Percentiles rank a stretch among this genome's conserved stretches.
Evolutionary conservation across 2,888 invertebrate genomes (phyloP).

Genomic region (Clistopyga incitator): DNA sequence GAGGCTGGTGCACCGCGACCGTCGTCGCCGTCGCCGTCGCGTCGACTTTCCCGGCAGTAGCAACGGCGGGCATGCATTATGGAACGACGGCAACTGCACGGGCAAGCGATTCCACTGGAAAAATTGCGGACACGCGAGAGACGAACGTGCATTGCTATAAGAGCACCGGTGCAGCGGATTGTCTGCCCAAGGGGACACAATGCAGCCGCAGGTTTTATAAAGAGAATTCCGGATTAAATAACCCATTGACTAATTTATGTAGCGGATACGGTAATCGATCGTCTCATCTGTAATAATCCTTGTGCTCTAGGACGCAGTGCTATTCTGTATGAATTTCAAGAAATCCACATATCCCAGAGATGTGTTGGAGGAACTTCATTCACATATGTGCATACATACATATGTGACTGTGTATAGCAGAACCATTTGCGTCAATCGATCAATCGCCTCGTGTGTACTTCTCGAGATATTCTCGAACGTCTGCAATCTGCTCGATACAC

Average conservation of each 20-base stretch:
- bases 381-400: background rate
- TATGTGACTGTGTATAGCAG: background rate
- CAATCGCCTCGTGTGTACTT: slow-evolving; percentile 43
- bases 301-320: background rate
- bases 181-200: slow-evolving; percentile 67
- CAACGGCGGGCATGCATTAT: slow-evolving; percentile 78
- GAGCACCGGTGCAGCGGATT: slow-evolving; percentile 65
- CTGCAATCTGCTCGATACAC: slow-evolving; percentile 19
- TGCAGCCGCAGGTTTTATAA: background rate
- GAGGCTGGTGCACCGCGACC: slow-evolving; percentile 33
- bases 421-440: slow-evolving; percentile 54
- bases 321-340: slow-evolving; percentile 59
- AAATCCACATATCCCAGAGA: slow-evolving; percentile 56
- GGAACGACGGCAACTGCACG: slow-evolving; percentile 75
- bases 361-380: background rate
- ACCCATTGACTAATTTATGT: background rate
- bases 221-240: background rate
- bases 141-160: slow-evolving; percentile 71
- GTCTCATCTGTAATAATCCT: background rate
- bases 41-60: slow-evolving; percentile 45
- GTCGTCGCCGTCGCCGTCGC: slow-evolving; percentile 59
- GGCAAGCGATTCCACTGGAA: slow-evolving; percentile 76
- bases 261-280: background rate
- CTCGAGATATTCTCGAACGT: slow-evolving; percentile 18
- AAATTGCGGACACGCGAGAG: slow-evolving; percentile 80